Base-by-base conservation (phyloP, 2,797 vertebrate genomes). In the Gorsachius magnificus region DNA sequence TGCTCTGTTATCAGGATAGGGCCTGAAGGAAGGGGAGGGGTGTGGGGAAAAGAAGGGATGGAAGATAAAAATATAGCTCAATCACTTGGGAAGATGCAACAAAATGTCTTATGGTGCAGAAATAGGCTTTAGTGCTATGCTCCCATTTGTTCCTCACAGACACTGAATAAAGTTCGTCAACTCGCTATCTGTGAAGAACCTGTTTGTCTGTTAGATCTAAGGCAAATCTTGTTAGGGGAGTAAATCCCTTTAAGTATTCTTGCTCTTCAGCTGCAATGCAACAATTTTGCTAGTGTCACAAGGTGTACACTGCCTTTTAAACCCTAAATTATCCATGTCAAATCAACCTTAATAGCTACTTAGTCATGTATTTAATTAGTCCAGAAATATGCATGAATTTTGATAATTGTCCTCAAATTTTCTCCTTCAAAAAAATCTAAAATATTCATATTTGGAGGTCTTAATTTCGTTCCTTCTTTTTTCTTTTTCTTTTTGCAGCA, bases 311-410 rank as follows among this genome's bases (percentile, higher is more conserved):
- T 93, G 82, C 82, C 36, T 87, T 91, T 97, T 95, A 92, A 95
- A 79, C 50, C 21, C 77, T 74, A 70, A 94, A 96, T 84, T 86
- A 80, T 88, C 78, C 36, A 45, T 64, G 58, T 78, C 60, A 91
- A 68, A 87, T 93, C 50, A 83, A 68, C 72, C 61, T 66, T 92
- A 93, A 91, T 83, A 83, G 35, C 60, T 92, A 70, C 31, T 87
- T 94, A 91, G 31, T 66, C 11, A 50, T 66, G 65, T 89, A 51
- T 85, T 92, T 90, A 77, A 93, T 94, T 81, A 93, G 41, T 60
- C 56, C 53, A 79, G 46, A 95, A 95, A 63, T 58, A 68, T 21
- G 31, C 48, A 58, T 75, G n/a, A 65, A 80, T 93, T 83, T 93
- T 79, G 29, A 48, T 79, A 89, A 71, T 43, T 68, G 41, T 78